These are phyloP conservation scores for Agraylea sexmaculata DNA, from an alignment of 1,140 invertebrate genomes.

Conservation along the genomic window DNA sequence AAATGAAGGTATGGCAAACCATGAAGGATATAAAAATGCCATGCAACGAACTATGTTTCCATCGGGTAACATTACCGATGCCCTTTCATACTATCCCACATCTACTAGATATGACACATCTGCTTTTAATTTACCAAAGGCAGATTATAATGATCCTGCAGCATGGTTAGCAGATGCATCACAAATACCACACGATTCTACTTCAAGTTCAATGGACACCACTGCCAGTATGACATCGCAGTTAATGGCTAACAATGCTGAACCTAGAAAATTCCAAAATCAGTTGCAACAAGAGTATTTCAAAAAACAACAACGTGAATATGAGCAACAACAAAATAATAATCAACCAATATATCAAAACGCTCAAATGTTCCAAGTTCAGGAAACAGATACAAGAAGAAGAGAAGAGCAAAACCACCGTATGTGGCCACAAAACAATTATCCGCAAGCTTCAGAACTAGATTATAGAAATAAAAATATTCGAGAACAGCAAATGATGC, in stretches of 20 bases:
- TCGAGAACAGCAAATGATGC: conserved; percentile 28
- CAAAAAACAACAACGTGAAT: conserved; percentile 38
- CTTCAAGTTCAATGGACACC: conserved; percentile 48
- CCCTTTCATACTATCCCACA: conserved; percentile 62
- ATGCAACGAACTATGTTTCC: conserved; percentile 56
- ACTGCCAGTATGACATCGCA: conserved; percentile 47
- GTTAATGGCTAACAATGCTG: conserved; percentile 40
- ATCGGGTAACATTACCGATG: conserved; percentile 60
- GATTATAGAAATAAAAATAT: conserved; percentile 35
- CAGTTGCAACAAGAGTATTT: conserved; percentile 44
- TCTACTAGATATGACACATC: conserved; percentile 55
- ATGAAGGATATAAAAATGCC: conserved; percentile 53
- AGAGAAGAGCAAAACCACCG: conserved; percentile 25
- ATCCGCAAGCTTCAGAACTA: conserved; percentile 29
- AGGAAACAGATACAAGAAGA: conserved; percentile 28
- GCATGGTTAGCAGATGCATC: conserved; percentile 46
- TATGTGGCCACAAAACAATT: conserved; percentile 31
- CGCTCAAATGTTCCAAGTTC: conserved; percentile 26
- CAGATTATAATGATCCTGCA: conserved; percentile 43
- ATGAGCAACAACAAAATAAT: conserved; percentile 16
- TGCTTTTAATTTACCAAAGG: conserved; percentile 40
- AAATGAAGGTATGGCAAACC: conserved; percentile 43
- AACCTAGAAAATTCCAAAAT: conserved; percentile 45
- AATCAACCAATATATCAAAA: conserved; percentile 31
- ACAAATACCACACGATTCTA: conserved; percentile 42